Conservation (phyloP, 2,113 vertebrate genomes). For the Haplotaxodon microlepis region DNA sequence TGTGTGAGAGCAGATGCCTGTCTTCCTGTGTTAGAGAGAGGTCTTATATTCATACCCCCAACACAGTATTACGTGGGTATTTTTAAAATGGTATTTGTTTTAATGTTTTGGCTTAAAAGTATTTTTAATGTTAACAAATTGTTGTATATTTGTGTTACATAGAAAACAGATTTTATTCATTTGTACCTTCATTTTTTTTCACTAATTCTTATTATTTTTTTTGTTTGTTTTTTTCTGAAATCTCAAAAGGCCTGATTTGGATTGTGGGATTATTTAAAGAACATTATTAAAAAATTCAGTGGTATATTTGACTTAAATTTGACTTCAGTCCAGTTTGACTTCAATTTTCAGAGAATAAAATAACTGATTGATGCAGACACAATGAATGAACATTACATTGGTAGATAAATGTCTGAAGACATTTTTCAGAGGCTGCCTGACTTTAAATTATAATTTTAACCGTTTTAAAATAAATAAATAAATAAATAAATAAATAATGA, state of each 20-base stretch:
- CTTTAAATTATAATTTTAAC: background rate
- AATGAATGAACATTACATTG: background rate
- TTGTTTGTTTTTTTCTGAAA: background rate
- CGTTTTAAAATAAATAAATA: background rate
- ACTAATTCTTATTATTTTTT: background rate
- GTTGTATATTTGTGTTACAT: background rate
- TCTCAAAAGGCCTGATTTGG: background rate
- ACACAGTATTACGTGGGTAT: background rate
- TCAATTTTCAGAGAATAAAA: background rate
- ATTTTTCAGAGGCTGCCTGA: background rate
- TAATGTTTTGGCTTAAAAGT: background rate
- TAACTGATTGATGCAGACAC: background rate
- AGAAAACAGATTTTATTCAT: accelerated
- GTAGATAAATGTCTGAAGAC: background rate
- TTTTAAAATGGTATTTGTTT: background rate
- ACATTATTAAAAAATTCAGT: background rate
- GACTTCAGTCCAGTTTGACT: background rate
- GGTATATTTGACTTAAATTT: background rate
- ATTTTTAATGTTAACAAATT: background rate
- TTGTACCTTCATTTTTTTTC: background rate
- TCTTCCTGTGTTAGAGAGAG: background rate
- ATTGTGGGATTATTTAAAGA: background rate
- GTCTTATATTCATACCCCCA: background rate
- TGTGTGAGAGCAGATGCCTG: background rate
- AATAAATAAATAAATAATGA: background rate